phyloP scores from a whole-genome alignment of 2,797 vertebrate genomes.

The Megaceryle alcyon region DNA sequence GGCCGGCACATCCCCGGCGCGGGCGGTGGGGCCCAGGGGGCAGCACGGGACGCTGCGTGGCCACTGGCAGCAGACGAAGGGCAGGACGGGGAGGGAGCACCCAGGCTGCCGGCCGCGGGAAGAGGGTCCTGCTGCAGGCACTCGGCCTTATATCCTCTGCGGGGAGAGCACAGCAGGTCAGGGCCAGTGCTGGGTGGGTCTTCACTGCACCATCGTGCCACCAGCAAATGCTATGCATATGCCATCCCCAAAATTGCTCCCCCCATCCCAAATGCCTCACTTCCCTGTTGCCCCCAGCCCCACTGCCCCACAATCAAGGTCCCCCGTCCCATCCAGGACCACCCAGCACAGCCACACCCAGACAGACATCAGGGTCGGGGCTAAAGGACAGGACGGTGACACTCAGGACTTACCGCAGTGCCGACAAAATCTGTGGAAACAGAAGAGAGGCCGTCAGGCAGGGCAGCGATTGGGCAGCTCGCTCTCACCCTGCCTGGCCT shows the following conservation, averaged over 20 bases:
- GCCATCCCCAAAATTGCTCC: neutral
- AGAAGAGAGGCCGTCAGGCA: constrained; percentile 63
- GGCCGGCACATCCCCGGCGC: constrained; percentile 10
- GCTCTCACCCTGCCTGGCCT: neutral
- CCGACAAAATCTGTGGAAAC: constrained; percentile 88
- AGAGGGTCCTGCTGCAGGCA: constrained; percentile 45
- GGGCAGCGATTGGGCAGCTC: neutral
- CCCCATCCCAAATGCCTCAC: neutral
- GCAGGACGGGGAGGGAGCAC: constrained; percentile 54
- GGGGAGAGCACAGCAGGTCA: constrained; percentile 19
- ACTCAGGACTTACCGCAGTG: constrained; percentile 85
- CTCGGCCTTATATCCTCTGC: constrained; percentile 76
- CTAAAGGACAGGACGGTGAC: neutral
- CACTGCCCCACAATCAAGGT: neutral
- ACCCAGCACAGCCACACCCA: neutral
- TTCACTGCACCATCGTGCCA: neutral
- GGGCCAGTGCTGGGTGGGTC: neutral
- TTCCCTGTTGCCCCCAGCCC: neutral
- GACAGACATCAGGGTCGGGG: neutral
- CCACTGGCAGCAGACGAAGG: constrained; percentile 60
- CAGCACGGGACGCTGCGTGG: neutral
- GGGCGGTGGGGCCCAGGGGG: constrained; percentile 35
- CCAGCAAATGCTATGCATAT: neutral
- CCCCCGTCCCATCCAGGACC: neutral
- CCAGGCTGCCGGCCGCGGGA: constrained; percentile 51